Evolutionary conservation across 1,140 invertebrate genomes (phyloP), one percentile per base, ranked within the genome.

Genomic region (Drosophila arizonae): DNA sequence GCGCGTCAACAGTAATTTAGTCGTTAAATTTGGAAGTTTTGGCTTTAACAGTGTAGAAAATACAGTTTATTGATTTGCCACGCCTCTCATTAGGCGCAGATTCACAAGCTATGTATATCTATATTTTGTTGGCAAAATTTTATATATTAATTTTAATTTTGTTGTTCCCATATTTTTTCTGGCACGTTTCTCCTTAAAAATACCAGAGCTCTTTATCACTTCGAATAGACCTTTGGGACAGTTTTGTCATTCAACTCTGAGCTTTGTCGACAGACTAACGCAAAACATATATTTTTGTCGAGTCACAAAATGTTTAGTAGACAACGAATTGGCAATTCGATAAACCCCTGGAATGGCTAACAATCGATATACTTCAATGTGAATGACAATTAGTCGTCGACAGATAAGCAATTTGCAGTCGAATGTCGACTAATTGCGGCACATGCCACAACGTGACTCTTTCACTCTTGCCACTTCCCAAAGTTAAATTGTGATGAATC

Each of bases 401-500:
- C 8, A 56, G 21, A 10, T 11, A 6, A 6, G 15, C 43, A 46
- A 46, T 17, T 46, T 46, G 43, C 43, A 46, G 43, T 21, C 43
- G 21, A 24, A 24, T 24, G 43, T 21, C 43, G 77, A 80, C 77
- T 77, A 85, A 81, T 81, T 86, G 81, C 75, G 69, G 67, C 71
- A 86, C 64, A 81, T 77, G 78, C 54, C 65, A 60, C 73, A 81
- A 70, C 77, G 76, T 57, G 51, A 75, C 17, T 46, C n/a, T 45
- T 50, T 63, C 65, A n/a, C 54, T 56, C 36, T 13, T 68, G 50
- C 46, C 76, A 82, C 80, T 80, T 70, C 64, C 54, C 73, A 66
- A 74, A 80, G 73, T 81, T 77, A 77, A 80, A 85, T 77, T 61
- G 73, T 72, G 63, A 86, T 70, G 75, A 85, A 81, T 80, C 78